Evolutionary conservation across 2,113 vertebrate genomes (phyloP).

Genomic region (Apodemus speciosus): DNA sequence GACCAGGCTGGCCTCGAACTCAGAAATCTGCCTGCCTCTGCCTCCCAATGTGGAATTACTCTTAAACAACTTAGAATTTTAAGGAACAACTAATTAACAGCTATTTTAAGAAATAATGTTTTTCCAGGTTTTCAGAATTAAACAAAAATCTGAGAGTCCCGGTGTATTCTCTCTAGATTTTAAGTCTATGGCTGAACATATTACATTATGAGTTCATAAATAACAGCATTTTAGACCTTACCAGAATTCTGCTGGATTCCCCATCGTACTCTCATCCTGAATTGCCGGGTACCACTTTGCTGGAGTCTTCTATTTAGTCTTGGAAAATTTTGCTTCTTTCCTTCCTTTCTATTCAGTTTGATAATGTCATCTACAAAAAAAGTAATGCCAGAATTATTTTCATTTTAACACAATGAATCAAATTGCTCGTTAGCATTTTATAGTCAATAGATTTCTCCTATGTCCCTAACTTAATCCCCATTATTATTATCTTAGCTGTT

Average conservation of each 20-base stretch:
- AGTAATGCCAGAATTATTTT: conserved; percentile 53
- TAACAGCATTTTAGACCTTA: conserved; percentile 73
- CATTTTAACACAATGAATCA: conserved; percentile 56
- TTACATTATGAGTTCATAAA: neutral
- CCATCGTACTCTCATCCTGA: conserved; percentile 83
- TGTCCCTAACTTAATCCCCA: neutral
- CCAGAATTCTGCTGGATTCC: conserved; percentile 88
- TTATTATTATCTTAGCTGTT: neutral
- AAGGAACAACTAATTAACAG: neutral
- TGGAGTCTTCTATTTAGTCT: conserved; percentile 86
- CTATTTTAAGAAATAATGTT: conserved; percentile 41
- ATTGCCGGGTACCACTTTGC: conserved; percentile 85
- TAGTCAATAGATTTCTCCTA: conserved; percentile 36
- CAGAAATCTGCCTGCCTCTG: no score
- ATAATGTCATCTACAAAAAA: conserved; percentile 94
- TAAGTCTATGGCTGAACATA: conserved; percentile 25
- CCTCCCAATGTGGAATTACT: neutral
- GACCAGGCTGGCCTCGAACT: no score
- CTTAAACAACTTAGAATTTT: conserved; percentile 12
- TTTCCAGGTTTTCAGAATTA: conserved; percentile 39
- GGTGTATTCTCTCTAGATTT: neutral
- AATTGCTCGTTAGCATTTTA: conserved; percentile 41
- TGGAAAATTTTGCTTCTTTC: conserved; percentile 88
- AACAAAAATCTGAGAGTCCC: conserved; percentile 22
- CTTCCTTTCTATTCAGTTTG: conserved; percentile 94